Evolutionary conservation across 2,113 vertebrate species (phyloP), one percentile per base, ranked within the genome.

Genomic region (Porphyrio hochstetteri): DNA sequence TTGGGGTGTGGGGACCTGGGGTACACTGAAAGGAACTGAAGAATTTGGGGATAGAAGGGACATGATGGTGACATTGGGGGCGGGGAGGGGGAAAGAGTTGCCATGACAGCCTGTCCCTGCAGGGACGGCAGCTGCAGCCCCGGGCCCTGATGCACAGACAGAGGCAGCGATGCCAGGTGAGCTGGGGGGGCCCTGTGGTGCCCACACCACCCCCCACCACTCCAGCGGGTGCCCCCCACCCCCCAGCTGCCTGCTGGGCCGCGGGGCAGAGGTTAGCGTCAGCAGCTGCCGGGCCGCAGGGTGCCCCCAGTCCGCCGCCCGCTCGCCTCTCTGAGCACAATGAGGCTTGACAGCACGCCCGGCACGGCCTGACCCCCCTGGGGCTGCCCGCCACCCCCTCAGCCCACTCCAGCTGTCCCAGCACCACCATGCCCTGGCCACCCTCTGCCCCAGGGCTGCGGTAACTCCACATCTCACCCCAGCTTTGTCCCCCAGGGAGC

Each of bases 191-290:
- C 52, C 70, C 18, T 2, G 4, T 23, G 4, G 68, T 53, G 53
- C 53, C 87, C n/a, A 48, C 31, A 1, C 76, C 79, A 23, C 11
- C 48, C 36, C n/a, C 40, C 46, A 8, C 15, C 61, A 40, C 13
- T 2, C 53, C 0, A 16, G 56, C 17, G 8, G 61, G 48, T 5
- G 52, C 50, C 75, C 75, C 57, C 8, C 17, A 50, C 53, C 74
- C 50, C 65, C 36, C 3, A 10, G 56, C 86, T 71, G 60, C 95
- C 91, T 50, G 93, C 94, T 94, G 96, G 42, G 96, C 83, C 1
- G 14, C 11, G 64, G 94, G 95, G 91, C 92, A 92, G 90, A 97
- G 96, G 97, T 96, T 96, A 96, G 96, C 95, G 95, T 96, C 96
- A 55, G 97, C 94, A 90, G 95, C 96, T 95, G 96, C 88, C 28